These are phyloP conservation scores for Rhinoptilus africanus DNA, from an alignment of 2,113 vertebrate species.

Conservation along the genomic window DNA sequence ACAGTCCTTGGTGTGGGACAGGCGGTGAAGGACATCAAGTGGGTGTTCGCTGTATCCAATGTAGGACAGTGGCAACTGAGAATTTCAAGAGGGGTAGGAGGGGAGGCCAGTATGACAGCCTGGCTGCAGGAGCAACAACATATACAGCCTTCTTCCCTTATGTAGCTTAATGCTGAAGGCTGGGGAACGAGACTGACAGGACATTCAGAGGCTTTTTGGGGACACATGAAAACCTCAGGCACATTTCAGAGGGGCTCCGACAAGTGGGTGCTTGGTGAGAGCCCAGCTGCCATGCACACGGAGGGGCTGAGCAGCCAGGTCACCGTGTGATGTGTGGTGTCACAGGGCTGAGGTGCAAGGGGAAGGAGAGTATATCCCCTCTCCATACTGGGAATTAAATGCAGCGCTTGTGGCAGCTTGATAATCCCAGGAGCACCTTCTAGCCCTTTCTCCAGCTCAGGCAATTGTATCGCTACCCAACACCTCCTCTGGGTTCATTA, in stretches of 20 bases:
- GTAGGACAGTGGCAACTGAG: not conserved
- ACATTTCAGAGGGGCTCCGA: not conserved
- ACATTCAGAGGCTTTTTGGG: not conserved
- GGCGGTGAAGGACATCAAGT: not conserved
- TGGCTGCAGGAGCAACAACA: not conserved
- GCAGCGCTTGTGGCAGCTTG: not conserved
- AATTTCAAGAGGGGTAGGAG: not conserved
- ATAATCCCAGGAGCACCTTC: not conserved
- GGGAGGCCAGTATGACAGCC: not conserved
- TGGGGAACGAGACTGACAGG: not conserved
- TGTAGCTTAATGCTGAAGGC: not conserved
- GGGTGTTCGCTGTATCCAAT: not conserved
- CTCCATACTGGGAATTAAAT: not conserved
- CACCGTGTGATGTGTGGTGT: rapidly evolving
- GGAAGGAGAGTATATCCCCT: not conserved
- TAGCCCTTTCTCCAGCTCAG: not conserved
- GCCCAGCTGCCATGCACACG: rapidly evolving
- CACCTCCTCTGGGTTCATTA: not conserved
- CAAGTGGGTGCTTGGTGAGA: not conserved
- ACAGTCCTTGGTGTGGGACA: not conserved
- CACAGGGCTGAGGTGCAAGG: not conserved
- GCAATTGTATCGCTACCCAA: not conserved
- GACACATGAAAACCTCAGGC: not conserved
- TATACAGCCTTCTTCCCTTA: not conserved
- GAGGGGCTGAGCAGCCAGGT: not conserved